A percentile compares a stretch with the other conserved stretches of the same genome.
phyloP scores from a whole-genome alignment of 2,113 vertebrate species.

The Ascaphus truei region DNA sequence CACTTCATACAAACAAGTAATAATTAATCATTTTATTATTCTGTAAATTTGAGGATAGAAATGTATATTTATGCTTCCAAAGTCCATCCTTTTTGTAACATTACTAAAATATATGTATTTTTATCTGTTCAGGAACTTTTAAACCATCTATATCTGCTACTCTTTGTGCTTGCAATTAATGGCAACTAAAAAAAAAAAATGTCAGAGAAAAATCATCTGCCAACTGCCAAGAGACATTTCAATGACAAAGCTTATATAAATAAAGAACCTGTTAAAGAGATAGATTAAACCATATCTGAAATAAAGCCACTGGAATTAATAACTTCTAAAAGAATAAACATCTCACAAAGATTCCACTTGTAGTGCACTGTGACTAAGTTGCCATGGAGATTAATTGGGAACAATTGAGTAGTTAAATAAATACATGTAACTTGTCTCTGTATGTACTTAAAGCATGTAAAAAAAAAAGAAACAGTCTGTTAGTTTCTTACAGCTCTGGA shows the following conservation, averaged over 20 bases:
- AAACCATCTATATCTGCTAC: neutral
- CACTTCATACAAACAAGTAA: too few relatives aligned
- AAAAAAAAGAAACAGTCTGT: conserved; percentile 13
- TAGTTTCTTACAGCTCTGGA: neutral
- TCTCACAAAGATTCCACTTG: conserved; percentile 29
- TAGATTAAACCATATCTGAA: conserved; percentile 20
- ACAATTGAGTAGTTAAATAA: conserved; percentile 33
- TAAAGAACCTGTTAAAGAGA: conserved; percentile 27
- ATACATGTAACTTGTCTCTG: conserved; percentile 23
- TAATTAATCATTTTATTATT: too few relatives aligned
- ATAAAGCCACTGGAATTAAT: conserved; percentile 36
- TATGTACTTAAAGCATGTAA: conserved; percentile 6
- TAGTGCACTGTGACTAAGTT: conserved; percentile 25
- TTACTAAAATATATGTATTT: too few relatives aligned
- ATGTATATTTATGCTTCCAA: too few relatives aligned
- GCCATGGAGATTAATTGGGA: conserved; percentile 37
- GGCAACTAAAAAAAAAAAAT: too few relatives aligned
- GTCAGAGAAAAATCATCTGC: neutral
- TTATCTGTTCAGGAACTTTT: too few relatives aligned
- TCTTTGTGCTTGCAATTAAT: neutral
- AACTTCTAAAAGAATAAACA: conserved; percentile 36
- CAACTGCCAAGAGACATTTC: neutral
- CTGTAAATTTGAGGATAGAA: too few relatives aligned
- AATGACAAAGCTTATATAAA: conserved; percentile 15
- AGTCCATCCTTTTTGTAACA: too few relatives aligned